Evolutionary conservation across 2,113 vertebrate genomes (phyloP).

Genomic region (Anas platyrhynchos): DNA sequence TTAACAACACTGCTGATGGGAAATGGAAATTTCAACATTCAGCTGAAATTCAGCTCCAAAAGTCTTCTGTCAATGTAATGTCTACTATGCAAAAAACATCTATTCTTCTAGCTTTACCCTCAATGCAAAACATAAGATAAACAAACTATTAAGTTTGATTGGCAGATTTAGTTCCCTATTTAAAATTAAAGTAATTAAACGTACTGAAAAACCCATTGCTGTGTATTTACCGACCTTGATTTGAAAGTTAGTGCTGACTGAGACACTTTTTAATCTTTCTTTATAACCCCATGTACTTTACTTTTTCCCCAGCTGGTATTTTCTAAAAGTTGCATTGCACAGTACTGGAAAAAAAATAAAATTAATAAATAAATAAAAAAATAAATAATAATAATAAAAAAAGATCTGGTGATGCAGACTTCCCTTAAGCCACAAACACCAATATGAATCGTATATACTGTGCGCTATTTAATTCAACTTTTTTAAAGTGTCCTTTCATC

Average conservation of each 20-base stretch:
- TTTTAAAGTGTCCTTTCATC: not conserved
- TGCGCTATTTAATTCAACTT: not conserved
- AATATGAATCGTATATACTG: not conserved
- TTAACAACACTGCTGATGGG: not conserved
- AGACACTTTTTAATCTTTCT: not conserved
- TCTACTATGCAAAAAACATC: not conserved
- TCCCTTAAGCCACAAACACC: not conserved
- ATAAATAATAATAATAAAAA: not conserved
- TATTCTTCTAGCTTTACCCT: not conserved
- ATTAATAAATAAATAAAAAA: too few relatives aligned
- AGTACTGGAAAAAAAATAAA: not conserved
- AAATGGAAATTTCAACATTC: not conserved
- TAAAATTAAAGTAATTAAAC: slow-evolving; percentile 36
- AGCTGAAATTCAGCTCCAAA: not conserved
- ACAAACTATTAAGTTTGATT: not conserved
- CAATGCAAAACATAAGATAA: not conserved
- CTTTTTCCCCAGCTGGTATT: not conserved
- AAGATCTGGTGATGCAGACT: not conserved
- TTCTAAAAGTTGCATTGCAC: not conserved
- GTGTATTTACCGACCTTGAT: slow-evolving; percentile 7
- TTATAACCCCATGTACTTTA: not conserved
- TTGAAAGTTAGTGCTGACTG: not conserved
- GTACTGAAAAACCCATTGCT: slow-evolving; percentile 3
- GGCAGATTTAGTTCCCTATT: not conserved
- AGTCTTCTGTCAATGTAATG: not conserved